A percentile compares a stretch with the other conserved stretches of the same genome.
Conservation (phyloP, 2,888 invertebrate species). For the Drosophila fungiperda region DNA sequence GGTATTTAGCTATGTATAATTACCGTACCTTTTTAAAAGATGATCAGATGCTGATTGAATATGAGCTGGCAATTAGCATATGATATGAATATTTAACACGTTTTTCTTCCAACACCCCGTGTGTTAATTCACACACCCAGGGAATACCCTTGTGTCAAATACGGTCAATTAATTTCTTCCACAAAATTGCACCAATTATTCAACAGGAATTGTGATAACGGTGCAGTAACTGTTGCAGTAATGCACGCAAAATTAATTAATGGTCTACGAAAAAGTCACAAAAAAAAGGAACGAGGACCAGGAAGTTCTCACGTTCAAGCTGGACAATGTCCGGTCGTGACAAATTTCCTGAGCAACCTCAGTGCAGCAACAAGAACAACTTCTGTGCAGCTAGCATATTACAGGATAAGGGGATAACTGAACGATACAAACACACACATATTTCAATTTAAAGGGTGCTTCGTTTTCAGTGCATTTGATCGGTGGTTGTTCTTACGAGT, state of each 20-base stretch:
- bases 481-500: conserved; percentile 49
- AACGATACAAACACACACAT: neutral
- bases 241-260: conserved; percentile 46
- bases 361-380: conserved; percentile 8
- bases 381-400: conserved; percentile 24
- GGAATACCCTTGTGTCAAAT: conserved; percentile 24
- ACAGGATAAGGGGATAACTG: conserved; percentile 38
- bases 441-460: conserved; percentile 18
- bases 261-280: conserved; percentile 50
- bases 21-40: neutral
- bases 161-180: conserved; percentile 70
- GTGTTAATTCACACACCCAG: conserved; percentile 48
- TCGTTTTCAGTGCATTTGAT: conserved; percentile 12
- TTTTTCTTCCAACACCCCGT: neutral
- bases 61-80: conserved; percentile 18
- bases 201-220: conserved; percentile 6
- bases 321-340: conserved; percentile 72
- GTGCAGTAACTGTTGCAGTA: conserved; percentile 38
- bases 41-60: conserved; percentile 1
- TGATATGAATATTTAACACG: neutral
- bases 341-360: conserved; percentile 24
- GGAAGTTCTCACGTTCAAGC: conserved; percentile 69
- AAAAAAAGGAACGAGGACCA: conserved; percentile 30
- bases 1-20: neutral
- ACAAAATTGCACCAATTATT: conserved; percentile 67